These are phyloP conservation scores for Carettochelys insculpta DNA, from an alignment of 2,113 vertebrate genomes.

Conservation along the genomic window DNA sequence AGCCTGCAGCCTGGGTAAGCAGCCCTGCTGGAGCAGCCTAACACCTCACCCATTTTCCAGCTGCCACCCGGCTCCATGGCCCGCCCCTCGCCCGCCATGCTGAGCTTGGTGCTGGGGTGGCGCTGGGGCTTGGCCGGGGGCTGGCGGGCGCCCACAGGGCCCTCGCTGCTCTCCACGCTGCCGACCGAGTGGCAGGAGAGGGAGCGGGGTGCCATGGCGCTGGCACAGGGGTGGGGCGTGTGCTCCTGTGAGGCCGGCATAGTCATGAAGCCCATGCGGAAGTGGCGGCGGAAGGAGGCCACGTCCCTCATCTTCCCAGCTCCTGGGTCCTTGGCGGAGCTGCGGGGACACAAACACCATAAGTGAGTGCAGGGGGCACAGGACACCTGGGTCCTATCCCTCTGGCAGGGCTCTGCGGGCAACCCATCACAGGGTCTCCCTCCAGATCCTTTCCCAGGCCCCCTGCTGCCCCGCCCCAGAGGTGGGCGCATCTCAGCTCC, in stretches of 20 bases:
- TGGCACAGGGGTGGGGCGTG: conserved; percentile 88
- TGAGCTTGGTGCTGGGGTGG: conserved; percentile 91
- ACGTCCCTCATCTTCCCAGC: conserved; percentile 85
- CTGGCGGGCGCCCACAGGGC: conserved; percentile 77
- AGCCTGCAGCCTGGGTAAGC: no score
- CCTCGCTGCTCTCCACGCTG: conserved; percentile 80
- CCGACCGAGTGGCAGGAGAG: conserved; percentile 93
- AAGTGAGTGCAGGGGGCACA: not conserved
- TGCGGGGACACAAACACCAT: not conserved
- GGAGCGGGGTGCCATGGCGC: conserved; percentile 90
- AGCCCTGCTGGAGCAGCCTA: no score
- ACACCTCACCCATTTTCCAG: conserved; percentile 70
- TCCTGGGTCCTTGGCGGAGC: conserved; percentile 72
- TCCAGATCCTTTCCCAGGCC: no score
- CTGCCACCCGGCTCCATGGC: conserved; percentile 70
- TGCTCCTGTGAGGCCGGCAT: conserved; percentile 95
- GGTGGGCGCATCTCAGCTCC: not conserved
- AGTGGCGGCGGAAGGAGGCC: conserved; percentile 89
- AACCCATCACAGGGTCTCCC: not conserved
- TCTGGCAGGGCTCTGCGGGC: no score
- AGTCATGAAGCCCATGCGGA: conserved; percentile 95
- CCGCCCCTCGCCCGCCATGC: conserved; percentile 70
- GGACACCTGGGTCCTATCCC: no score
- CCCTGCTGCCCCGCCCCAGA: not conserved
- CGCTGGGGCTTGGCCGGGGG: conserved; percentile 89